Evolutionary conservation across 1,140 invertebrate species (phyloP), one percentile per base, ranked within the genome.

Genomic region (Chironomus tepperi): DNA sequence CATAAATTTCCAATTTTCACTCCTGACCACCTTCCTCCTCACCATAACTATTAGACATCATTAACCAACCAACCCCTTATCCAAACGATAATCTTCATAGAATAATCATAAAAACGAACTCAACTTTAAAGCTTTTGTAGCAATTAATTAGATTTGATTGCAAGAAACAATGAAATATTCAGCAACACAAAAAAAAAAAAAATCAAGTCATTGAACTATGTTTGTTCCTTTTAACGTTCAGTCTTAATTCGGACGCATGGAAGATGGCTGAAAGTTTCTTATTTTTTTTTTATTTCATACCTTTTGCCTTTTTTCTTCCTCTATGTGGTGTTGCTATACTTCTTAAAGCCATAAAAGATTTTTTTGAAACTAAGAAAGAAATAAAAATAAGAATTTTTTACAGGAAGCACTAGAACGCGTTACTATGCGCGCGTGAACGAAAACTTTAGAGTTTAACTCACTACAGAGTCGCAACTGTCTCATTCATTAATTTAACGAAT

Each of bases 401-500:
- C 47, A 57, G 47, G 47, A 57, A 57, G 47, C n/a, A n/a, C 47
- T n/a, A 12, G n/a, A 57, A 57, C n/a, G 47, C 47, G 47, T 15
- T n/a, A 57, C 47, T n/a, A 57, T n/a, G 8, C 12, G n/a, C n/a
- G 47, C 47, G 47, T 57, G 47, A 34, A 34, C 47, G 12, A 57
- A 57, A 15, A 12, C 12, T 9, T 19, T 10, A 6, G 3, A n/a
- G 65, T 70, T 18, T 5, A 18, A 10, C 16, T 9, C 19, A 10
- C 7, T 70, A 21, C 9, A 21, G 65, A 70, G 65, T 70, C 65
- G 65, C 65, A 9, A 70, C 65, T 70, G 65, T 70, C 65, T 70
- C 65, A 70, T 70, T 70, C 65, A 70, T 70, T 70, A 70, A 19
- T 70, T 70, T 70, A 18, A 70, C 19, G 19, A 19, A 70, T 70